Evolutionary conservation across 1,140 invertebrate genomes (phyloP), one percentile per base, ranked within the genome.

Genomic region (Archivesica marissinica): DNA sequence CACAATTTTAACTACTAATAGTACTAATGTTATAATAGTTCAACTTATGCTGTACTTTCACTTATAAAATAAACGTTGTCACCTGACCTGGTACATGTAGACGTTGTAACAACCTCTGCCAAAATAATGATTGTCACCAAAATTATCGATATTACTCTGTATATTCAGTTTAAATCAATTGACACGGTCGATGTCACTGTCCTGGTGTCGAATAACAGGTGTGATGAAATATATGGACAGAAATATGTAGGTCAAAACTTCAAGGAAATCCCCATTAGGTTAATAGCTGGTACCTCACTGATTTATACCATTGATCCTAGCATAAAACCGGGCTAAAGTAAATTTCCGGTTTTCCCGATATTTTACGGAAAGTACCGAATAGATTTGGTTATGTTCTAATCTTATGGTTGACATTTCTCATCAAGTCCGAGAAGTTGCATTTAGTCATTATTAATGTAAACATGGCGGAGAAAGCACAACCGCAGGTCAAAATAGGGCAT

Each of bases 401-500:
- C 2, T 35, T 64, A 35, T 64, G 30, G 7, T 70, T 44, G 28
- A 41, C 3, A 25, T 6, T 44, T 25, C 1, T 1, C 17, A 44
- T 1, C 6, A n/a, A 20, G 66, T 70, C 66, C 66, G 66, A 70
- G 66, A 70, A 23, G 13, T 2, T 23, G 39, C 3, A 7, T 1
- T 9, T 44, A 0, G 13, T 41, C 41, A 70, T 70, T 39, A 70
- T 54, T 35, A 86, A 80, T 79, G 59, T 41, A 85, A 92, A 89
- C 76, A 93, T 93, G 92, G 91, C 92, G 88, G 92, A 93, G 39
- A 93, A 93, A 78, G 87, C 52, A 78, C 78, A 79, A 70, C 87
- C 94, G 39, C 93, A 94, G 87, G 94, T 94, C 54, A 95, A 95
- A 90, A 95, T 95, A 64, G 95, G 94, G 11, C 94, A 95, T 88